phyloP scores from a whole-genome alignment of 2,888 invertebrate genomes.

The Ariolimax columbianus region DNA sequence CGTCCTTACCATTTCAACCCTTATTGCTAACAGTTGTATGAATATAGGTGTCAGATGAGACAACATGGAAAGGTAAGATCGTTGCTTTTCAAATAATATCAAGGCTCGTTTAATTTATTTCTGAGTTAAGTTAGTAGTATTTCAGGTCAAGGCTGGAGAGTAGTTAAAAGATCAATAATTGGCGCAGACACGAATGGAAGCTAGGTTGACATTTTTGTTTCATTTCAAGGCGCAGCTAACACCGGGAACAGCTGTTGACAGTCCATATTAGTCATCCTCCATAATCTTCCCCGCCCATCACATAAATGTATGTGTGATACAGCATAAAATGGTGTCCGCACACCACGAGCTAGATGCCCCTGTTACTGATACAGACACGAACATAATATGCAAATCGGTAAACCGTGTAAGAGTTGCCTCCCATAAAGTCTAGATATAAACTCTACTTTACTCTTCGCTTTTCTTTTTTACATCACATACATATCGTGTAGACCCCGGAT shows the following conservation, averaged over 20 bases:
- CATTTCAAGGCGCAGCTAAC: not conserved
- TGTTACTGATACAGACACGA: not conserved
- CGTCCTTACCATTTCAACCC: no score
- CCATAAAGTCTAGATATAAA: not conserved
- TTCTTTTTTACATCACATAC: not conserved
- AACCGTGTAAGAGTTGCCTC: not conserved
- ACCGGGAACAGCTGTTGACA: conserved; percentile 14
- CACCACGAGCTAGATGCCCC: not conserved
- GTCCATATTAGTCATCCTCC: not conserved
- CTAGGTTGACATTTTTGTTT: not conserved
- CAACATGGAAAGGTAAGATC: no score
- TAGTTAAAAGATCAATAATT: not conserved
- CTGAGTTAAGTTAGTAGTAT: no score
- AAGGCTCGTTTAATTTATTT: no score
- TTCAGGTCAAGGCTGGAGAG: no score
- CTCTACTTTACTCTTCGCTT: not conserved
- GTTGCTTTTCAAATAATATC: no score
- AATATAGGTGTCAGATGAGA: no score
- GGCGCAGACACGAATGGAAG: not conserved
- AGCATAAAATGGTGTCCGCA: not conserved
- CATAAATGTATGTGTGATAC: no score
- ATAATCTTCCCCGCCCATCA: not conserved
- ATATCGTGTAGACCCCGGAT: not conserved
- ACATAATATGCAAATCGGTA: no score
- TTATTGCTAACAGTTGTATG: no score